phyloP scores from a whole-genome alignment of 2,113 vertebrate genomes.

The Spilogale gracilis region DNA sequence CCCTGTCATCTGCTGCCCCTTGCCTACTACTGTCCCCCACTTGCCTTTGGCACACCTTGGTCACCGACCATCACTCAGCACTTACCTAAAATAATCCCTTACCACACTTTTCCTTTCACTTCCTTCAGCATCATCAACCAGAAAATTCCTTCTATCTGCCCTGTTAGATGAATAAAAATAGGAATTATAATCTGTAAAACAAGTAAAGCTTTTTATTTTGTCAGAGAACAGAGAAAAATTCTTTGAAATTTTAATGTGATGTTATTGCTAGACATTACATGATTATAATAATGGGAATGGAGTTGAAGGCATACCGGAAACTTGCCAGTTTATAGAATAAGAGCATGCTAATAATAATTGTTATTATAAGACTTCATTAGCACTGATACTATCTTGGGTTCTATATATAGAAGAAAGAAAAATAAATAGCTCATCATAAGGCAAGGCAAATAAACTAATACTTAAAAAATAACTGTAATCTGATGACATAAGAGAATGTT shows the following conservation, averaged over 20 bases:
- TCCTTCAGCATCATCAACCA: not conserved
- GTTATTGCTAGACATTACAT: constrained; percentile 67
- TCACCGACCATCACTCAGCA: not conserved
- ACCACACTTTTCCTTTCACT: not conserved
- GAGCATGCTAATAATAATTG: constrained; percentile 71
- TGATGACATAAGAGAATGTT: constrained; percentile 24
- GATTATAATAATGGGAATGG: constrained; percentile 72
- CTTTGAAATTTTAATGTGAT: constrained; percentile 75
- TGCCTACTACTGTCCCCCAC: no score
- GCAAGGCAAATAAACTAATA: constrained; percentile 69
- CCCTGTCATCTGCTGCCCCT: not conserved
- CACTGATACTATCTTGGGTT: constrained; percentile 61
- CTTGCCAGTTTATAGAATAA: constrained; percentile 70
- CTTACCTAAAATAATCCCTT: not conserved
- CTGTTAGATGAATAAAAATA: constrained; percentile 59
- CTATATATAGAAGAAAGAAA: constrained; percentile 74
- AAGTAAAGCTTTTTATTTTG: constrained; percentile 74
- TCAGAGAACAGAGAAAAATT: constrained; percentile 64
- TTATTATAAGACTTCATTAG: constrained; percentile 75
- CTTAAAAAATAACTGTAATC: constrained; percentile 64
- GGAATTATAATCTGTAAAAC: constrained; percentile 49
- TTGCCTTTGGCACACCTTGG: no score
- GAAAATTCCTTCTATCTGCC: not conserved
- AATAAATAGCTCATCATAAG: constrained; percentile 69
- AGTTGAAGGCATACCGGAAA: constrained; percentile 60